Conservation (phyloP, 30 jellyfish, hydroid and myxozoan genomes). For the Chrysaora quinquecirrha region DNA sequence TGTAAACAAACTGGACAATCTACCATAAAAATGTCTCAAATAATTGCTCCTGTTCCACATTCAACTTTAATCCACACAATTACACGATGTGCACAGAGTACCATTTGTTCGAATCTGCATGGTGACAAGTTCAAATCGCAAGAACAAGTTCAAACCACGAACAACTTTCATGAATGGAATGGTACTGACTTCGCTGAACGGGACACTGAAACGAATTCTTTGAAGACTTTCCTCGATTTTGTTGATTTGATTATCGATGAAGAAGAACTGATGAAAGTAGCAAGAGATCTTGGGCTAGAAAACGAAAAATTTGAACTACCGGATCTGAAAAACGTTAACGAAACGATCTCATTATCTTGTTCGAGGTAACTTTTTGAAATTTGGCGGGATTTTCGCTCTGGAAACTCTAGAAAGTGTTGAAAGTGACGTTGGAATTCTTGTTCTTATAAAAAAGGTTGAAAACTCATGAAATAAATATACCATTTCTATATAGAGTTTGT, state of each 20-base stretch:
- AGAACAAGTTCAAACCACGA: neutral
- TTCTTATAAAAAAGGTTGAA: too few species aligned
- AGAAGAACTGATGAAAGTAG: conserved; percentile 56
- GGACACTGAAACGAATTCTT: conserved; percentile 3
- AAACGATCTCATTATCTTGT: conserved; percentile 9
- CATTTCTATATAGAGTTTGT: too few species aligned
- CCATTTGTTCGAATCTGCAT: conserved; percentile 16
- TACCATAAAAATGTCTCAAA: conserved; percentile 40
- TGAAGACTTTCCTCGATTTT: conserved; percentile 39
- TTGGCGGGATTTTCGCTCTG: too few species aligned
- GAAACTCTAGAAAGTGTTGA: too few species aligned
- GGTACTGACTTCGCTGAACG: neutral
- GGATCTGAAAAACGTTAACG: conserved; percentile 42
- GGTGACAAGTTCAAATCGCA: neutral
- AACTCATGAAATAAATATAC: too few species aligned
- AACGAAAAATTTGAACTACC: conserved; percentile 67
- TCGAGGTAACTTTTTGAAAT: neutral
- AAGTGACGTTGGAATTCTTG: too few species aligned
- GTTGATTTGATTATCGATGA: conserved; percentile 51
- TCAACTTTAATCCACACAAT: conserved; percentile 56
- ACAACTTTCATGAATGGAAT: conserved; percentile 7
- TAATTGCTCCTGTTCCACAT: conserved; percentile 75
- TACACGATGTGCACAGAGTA: conserved; percentile 58
- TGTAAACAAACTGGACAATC: too few species aligned
- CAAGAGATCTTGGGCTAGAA: conserved; percentile 42